Evolutionary conservation across 2,888 invertebrate species (phyloP), one percentile per base, ranked within the genome.

Genomic region (Epistrophe eligans): DNA sequence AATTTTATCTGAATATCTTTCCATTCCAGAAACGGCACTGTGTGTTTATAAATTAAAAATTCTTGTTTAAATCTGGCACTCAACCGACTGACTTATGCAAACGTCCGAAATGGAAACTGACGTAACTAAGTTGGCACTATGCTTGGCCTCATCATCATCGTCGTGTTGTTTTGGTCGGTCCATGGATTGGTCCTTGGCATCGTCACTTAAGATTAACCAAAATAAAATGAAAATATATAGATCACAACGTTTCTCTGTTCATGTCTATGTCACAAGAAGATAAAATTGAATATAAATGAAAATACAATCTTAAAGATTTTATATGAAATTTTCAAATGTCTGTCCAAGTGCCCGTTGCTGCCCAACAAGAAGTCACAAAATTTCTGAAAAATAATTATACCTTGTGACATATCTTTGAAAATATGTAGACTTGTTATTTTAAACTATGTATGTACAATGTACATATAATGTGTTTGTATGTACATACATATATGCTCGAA

Each of bases 41-140:
- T 77, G 74, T 79, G 83, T 74, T 67, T 77, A 55, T 72, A 80
- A 77, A 84, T 77, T 84, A 80, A 84, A 80, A 73, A 80, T 80
- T 77, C 81, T 48, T 77, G 60, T 77, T 70, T 72, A 67, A 66
- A 73, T 76, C 67, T 45, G 72, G 48, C 80, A 77, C 58, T 76
- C 74, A 28, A 45, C 74, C 74, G 67, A 70, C 71, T 55, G 64
- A 62, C 62, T 62, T 43, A 66, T 50, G 48, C 60, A 38, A 64
- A 55, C 15, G 50, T 77, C 64, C 76, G 66, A 77, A 80, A 77
- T 77, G 74, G 58, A 76, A 79, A 64, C 62, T 71, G 79, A 76
- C 76, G 71, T 71, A 71, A 45, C 38, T 57, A 64, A 15, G 45
- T 48, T 67, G 66, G 40, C 19, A 50, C 28, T 66, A 11, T 28